phyloP scores from a whole-genome alignment of 2,113 vertebrate genomes.

The Coptodon bakossiorum region DNA sequence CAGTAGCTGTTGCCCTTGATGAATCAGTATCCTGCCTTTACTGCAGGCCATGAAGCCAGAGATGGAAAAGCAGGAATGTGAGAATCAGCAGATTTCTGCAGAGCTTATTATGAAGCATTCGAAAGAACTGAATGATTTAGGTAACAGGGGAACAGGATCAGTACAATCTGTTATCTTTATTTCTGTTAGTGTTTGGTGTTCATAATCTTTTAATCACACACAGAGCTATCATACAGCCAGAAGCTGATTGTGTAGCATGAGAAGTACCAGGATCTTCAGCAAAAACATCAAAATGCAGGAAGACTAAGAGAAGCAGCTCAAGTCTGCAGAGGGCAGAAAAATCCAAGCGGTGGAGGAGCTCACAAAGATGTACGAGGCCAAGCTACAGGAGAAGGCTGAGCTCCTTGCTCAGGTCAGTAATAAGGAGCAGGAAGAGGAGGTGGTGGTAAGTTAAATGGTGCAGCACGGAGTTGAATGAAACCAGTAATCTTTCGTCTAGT shows the following conservation, averaged over 20 bases:
- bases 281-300: conserved; percentile 81
- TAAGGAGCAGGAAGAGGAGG: neutral
- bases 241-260: conserved; percentile 85
- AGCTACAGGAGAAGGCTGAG: conserved; percentile 75
- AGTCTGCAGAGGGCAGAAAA: conserved; percentile 72
- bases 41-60: conserved; percentile 77
- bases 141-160: conserved; percentile 51
- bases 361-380: conserved; percentile 75
- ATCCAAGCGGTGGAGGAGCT: conserved; percentile 73
- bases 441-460: neutral
- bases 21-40: neutral
- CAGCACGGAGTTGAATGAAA: neutral
- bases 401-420: conserved; percentile 76
- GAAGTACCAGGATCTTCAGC: conserved; percentile 82
- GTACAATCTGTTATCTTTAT: neutral
- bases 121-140: conserved; percentile 76
- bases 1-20: neutral
- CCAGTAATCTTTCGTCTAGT: conserved; percentile 45
- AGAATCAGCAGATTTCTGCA: conserved; percentile 60
- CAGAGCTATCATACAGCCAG: conserved; percentile 82
- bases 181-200: neutral
- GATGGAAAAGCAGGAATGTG: conserved; percentile 74
- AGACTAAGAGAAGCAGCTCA: conserved; percentile 76
- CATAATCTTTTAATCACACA: neutral
- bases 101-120: conserved; percentile 72